Evolutionary conservation across 2,113 vertebrate species (phyloP).

Genomic region (Platanista minor): DNA sequence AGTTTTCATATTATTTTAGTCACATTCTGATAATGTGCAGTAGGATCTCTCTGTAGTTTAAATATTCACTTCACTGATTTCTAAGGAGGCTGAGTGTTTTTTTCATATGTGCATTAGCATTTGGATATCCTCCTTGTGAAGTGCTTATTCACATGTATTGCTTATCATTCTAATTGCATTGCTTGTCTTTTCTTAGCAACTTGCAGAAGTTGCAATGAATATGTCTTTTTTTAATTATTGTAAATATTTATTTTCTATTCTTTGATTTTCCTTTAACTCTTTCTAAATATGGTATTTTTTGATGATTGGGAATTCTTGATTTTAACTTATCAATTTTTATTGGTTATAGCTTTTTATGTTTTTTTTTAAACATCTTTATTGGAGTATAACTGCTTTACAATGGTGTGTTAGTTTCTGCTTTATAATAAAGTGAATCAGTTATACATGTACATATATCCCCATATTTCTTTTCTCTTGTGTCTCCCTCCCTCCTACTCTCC

Average conservation of each 20-base stretch:
- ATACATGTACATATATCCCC: no score
- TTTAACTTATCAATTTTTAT: not conserved
- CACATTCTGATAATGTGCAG: not conserved
- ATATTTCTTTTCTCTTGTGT: no score
- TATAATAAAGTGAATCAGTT: no score
- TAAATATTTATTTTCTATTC: not conserved
- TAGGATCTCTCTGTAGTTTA: not conserved
- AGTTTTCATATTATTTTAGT: not conserved
- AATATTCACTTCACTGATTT: not conserved
- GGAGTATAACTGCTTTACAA: no score
- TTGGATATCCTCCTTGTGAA: not conserved
- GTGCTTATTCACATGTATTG: not conserved
- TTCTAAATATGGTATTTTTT: not conserved
- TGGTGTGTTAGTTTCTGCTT: no score
- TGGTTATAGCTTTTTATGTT: not conserved
- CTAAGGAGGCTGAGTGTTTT: not conserved
- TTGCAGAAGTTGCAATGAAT: not conserved
- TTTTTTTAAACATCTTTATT: not conserved
- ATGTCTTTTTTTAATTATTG: not conserved
- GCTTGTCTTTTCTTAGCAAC: not conserved
- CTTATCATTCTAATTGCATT: not conserved
- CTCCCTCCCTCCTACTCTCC: no score
- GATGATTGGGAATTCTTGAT: not conserved
- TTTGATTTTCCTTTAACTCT: not conserved
- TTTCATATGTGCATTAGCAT: not conserved